phyloP scores from a whole-genome alignment of 2,113 vertebrate species.

The Ranitomeya variabilis region DNA sequence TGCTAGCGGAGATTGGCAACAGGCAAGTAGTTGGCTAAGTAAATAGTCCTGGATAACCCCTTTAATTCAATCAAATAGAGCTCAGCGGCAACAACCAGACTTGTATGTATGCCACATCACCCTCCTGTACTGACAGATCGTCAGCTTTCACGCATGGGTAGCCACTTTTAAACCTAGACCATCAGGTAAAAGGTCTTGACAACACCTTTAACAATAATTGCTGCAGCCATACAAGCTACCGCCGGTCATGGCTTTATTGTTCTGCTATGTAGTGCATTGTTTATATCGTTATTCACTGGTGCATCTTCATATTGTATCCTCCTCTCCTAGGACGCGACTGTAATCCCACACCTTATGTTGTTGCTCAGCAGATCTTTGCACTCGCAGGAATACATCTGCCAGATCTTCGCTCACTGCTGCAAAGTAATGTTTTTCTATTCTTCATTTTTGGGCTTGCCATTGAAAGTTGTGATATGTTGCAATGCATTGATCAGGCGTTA shows the following conservation, averaged over 20 bases:
- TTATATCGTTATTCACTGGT: slow-evolving; percentile 31
- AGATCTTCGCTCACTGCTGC: slow-evolving; percentile 99
- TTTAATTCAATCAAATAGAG: too few species aligned
- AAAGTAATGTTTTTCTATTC: slow-evolving; percentile 79
- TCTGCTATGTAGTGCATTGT: background rate
- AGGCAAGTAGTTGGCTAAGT: too few species aligned
- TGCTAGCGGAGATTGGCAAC: too few species aligned
- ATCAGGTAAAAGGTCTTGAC: background rate
- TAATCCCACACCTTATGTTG: slow-evolving; percentile 96
- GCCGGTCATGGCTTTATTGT: background rate
- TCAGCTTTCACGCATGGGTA: background rate
- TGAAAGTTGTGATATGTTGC: background rate
- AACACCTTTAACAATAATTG: background rate
- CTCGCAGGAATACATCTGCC: slow-evolving; percentile 97
- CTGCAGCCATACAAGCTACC: background rate
- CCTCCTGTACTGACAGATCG: too few species aligned
- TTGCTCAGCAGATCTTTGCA: slow-evolving; percentile 90
- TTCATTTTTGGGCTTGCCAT: background rate
- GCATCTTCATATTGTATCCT: slow-evolving; percentile 55
- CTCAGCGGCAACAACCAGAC: too few species aligned
- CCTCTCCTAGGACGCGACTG: slow-evolving; percentile 84
- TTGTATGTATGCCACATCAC: too few species aligned
- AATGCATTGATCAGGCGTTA: background rate
- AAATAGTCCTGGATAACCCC: too few species aligned
- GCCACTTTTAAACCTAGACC: background rate